These are phyloP conservation scores for Cephalopterus ornatus DNA, from an alignment of 2,113 vertebrate genomes.

Conservation along the genomic window DNA sequence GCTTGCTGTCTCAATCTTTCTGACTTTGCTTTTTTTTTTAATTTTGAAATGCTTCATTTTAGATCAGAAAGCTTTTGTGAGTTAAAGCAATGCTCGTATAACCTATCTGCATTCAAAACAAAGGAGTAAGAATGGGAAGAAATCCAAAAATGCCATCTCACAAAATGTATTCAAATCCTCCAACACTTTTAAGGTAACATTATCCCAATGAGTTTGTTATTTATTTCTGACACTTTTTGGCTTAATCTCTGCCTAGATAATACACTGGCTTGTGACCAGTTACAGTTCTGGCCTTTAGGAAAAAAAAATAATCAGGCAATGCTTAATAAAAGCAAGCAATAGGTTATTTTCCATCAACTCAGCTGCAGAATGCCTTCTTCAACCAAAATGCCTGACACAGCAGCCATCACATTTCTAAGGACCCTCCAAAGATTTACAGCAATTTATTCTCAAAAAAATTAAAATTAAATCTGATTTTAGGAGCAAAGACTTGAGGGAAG, in stretches of 20 bases:
- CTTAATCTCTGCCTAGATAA: background rate
- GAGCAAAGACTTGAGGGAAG: background rate
- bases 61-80: background rate
- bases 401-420: conserved; percentile 36
- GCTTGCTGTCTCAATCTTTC: background rate
- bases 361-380: conserved; percentile 14
- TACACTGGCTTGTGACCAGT: background rate
- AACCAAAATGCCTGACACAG: conserved; percentile 35
- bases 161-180: conserved; percentile 8
- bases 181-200: background rate
- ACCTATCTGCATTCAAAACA: conserved; percentile 1
- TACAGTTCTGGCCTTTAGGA: background rate
- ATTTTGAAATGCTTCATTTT: conserved; percentile 6
- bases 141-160: background rate
- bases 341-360: conserved; percentile 24
- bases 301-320: background rate
- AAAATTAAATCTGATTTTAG: conserved; percentile 28
- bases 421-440: conserved; percentile 17
- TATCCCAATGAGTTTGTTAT: background rate
- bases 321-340: conserved; percentile 13
- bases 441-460: conserved; percentile 33
- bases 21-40: background rate
- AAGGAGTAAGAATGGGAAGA: background rate
- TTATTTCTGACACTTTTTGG: conserved; percentile 8
- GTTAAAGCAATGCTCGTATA: background rate